phyloP scores from a whole-genome alignment of 2,888 invertebrate genomes.

The Leptopilina myrica region DNA sequence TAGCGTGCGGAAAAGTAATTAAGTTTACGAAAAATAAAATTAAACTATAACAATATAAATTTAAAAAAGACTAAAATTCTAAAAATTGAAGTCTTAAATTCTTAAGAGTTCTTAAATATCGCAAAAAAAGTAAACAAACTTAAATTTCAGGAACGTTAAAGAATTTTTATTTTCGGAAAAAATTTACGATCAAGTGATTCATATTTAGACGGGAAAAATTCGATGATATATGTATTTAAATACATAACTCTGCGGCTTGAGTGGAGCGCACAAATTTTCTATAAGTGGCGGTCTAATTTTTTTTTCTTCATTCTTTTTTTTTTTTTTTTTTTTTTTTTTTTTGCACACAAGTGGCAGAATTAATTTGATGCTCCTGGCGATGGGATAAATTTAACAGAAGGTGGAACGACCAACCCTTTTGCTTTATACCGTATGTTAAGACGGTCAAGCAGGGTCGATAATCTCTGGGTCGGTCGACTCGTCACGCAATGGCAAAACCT shows the following conservation, averaged over 20 bases:
- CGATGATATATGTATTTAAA: too few species aligned
- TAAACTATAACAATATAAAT: too few species aligned
- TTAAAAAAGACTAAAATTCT: too few species aligned
- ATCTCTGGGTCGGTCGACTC: conserved; percentile 51
- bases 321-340: too few species aligned
- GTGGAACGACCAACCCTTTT: conserved; percentile 55
- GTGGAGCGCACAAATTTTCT: background rate
- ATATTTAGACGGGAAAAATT: background rate
- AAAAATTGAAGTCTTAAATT: too few species aligned
- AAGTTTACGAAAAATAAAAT: too few species aligned
- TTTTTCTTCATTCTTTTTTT: background rate
- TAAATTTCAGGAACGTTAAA: too few species aligned
- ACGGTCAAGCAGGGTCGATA: conserved; percentile 59
- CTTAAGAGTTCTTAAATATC: too few species aligned
- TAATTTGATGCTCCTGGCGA: conserved; percentile 32
- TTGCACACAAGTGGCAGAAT: conserved; percentile 26
- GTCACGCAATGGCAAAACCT: conserved; percentile 51
- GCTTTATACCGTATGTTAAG: conserved; percentile 47
- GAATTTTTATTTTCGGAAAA: too few species aligned
- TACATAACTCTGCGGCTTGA: background rate
- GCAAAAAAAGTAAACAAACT: too few species aligned
- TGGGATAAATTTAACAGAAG: conserved; percentile 55
- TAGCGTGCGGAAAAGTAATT: too few species aligned
- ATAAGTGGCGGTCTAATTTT: conserved; percentile 22
- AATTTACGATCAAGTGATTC: too few species aligned